Evolutionary conservation across 2,113 vertebrate genomes (phyloP), one percentile per base, ranked within the genome.

Genomic region (Xerus inauris): DNA sequence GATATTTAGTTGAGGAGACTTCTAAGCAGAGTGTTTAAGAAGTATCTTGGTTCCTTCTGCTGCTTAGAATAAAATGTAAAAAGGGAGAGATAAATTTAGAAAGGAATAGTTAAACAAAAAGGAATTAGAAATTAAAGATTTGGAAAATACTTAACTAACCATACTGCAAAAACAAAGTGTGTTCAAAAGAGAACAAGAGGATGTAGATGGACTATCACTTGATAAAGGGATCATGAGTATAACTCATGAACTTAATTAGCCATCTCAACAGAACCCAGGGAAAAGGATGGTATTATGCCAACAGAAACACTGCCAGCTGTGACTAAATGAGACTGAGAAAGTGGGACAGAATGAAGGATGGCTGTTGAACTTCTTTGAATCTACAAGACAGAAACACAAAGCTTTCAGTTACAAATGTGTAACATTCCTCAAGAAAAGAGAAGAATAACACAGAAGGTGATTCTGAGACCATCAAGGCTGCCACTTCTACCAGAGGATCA

Each of bases 101-200:
- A 76, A 49, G 22, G 35, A 32, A 96, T 80, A 80, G 38, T 89
- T 94, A 85, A 80, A 57, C n/a, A 88, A 64, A 67, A 88, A 67
- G n/a, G 0, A 72, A 26, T 9, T 17, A 32, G 54, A 89, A 40
- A 2, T 65, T 77, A 77, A 84, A 91, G 42, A 67, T 73, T 72
- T 84, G 35, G 71, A 88, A 69, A 95, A 76, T 75, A 10, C 65
- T 94, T n/a, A 94, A n/a, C 8, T 81, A 19, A 76, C 16, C 13
- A 54, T 71, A 87, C 28, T 87, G 51, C 22, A 88, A 69, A 42
- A 87, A 51, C 57, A 88, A 84, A 49, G 35, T 51, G 1, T 81
- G 47, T 51, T 92, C 84, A 82, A 16, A 85, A 89, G 35, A 75
- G 35, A 93, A 89, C 1, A 71, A 17, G 9, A 75, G n/a, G 20